These are phyloP conservation scores for Antheraea mylitta DNA, from an alignment of 1,140 invertebrate genomes.

Conservation along the genomic window DNA sequence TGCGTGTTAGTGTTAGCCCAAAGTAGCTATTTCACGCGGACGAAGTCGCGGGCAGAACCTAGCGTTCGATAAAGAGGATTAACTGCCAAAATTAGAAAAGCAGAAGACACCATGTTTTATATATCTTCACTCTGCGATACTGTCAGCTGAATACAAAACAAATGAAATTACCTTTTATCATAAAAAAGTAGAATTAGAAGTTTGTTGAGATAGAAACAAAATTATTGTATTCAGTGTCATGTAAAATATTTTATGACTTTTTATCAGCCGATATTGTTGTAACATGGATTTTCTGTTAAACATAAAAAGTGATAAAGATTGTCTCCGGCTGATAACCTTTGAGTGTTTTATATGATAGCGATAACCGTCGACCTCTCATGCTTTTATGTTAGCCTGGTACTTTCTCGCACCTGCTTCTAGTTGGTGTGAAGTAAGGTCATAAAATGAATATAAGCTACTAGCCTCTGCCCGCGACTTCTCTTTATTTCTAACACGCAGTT, in stretches of 20 bases:
- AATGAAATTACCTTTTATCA: too few species aligned
- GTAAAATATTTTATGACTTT: neutral
- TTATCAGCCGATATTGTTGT: neutral
- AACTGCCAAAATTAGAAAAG: too few species aligned
- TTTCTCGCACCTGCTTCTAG: neutral
- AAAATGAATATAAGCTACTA: neutral
- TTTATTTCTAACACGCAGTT: too few species aligned
- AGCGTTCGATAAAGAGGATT: too few species aligned
- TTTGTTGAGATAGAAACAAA: neutral
- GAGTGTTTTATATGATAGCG: conserved; percentile 1
- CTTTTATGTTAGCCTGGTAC: neutral
- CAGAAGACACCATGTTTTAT: too few species aligned
- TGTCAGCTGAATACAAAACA: too few species aligned
- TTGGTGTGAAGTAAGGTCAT: neutral
- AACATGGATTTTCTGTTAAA: conserved; percentile 1
- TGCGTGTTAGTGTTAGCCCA: too few species aligned
- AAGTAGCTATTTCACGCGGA: too few species aligned
- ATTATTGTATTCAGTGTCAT: neutral
- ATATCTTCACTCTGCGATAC: too few species aligned
- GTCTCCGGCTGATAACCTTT: conserved; percentile 3
- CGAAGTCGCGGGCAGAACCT: too few species aligned
- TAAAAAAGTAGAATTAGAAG: too few species aligned
- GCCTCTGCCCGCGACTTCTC: too few species aligned
- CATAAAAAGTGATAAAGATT: neutral
- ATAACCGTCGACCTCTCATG: neutral